Conservation (phyloP, 1,140 invertebrate species). For the Vollenhovia emeryi region DNA sequence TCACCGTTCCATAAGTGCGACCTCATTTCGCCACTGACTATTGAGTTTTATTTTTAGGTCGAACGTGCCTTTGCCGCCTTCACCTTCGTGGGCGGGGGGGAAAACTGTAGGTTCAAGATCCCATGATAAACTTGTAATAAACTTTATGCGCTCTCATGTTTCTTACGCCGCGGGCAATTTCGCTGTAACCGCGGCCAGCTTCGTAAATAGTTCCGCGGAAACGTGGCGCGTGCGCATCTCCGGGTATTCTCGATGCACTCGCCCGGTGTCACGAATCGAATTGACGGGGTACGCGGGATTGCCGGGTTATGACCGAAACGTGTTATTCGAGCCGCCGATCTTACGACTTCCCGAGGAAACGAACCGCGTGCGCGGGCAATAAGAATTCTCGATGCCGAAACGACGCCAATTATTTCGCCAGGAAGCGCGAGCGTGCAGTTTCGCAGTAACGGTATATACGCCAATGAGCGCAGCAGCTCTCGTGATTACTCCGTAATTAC, state of each 20-base stretch:
- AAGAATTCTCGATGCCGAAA: slow-evolving; percentile 22
- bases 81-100: slow-evolving; percentile 39
- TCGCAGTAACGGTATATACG: slow-evolving; percentile 12
- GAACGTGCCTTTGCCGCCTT: slow-evolving; percentile 47
- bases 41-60: slow-evolving; percentile 61
- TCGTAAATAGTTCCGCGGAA: slow-evolving; percentile 15
- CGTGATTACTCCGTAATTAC: slow-evolving; percentile 41
- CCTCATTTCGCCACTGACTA: slow-evolving; percentile 50
- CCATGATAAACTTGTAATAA: slow-evolving; percentile 60
- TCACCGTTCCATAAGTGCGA: slow-evolving; percentile 36
- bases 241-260: slow-evolving; percentile 12
- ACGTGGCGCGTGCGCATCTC: neutral
- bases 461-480: neutral
- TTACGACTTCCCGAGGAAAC: slow-evolving; percentile 21
- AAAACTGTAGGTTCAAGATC: slow-evolving; percentile 53
- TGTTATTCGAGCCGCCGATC: slow-evolving; percentile 7
- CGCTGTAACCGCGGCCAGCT: slow-evolving; percentile 1
- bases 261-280: slow-evolving; percentile 38
- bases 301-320: slow-evolving; percentile 22
- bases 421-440: neutral
- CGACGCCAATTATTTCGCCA: slow-evolving; percentile 33
- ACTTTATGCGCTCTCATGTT: slow-evolving; percentile 54
- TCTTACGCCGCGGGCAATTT: slow-evolving; percentile 33
- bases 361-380: neutral
- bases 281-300: neutral